Conservation (phyloP, 2,113 vertebrate species). For the Centropus bengalensis region DNA sequence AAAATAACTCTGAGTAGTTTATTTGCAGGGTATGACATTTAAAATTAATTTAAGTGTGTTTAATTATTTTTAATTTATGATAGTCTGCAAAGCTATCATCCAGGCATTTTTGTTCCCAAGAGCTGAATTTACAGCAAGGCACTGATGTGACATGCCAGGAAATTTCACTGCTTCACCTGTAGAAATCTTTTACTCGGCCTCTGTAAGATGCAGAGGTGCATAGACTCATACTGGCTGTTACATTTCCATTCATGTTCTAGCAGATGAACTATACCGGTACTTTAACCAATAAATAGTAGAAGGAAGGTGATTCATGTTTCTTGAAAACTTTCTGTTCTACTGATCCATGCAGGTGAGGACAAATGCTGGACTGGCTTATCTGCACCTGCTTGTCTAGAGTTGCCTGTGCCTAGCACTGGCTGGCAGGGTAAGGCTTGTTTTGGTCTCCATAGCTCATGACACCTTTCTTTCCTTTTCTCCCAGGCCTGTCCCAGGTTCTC, state of each 20-base stretch:
- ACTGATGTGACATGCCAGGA: slow-evolving; percentile 22
- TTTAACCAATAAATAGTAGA: slow-evolving; percentile 57
- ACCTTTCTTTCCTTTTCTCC: slow-evolving; percentile 31
- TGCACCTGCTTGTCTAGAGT: neutral
- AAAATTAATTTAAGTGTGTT: neutral
- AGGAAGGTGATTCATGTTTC: slow-evolving; percentile 58
- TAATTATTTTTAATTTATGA: neutral
- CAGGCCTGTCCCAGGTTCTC: slow-evolving; percentile 97
- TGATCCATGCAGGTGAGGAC: slow-evolving; percentile 32
- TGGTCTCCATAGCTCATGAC: neutral
- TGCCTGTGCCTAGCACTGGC: neutral
- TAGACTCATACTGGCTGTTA: neutral
- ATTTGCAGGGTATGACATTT: neutral
- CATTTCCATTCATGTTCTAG: neutral
- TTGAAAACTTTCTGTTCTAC: slow-evolving; percentile 61
- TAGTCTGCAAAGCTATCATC: neutral
- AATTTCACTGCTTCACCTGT: neutral
- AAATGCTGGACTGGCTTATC: neutral
- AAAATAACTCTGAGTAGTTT: neutral
- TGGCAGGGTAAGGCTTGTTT: neutral
- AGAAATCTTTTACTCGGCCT: neutral
- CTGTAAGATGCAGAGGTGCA: neutral
- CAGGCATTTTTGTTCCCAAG: neutral
- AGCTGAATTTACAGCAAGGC: neutral
- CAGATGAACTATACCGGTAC: neutral